phyloP scores from a whole-genome alignment of 2,113 vertebrate genomes.

The Pica pica region DNA sequence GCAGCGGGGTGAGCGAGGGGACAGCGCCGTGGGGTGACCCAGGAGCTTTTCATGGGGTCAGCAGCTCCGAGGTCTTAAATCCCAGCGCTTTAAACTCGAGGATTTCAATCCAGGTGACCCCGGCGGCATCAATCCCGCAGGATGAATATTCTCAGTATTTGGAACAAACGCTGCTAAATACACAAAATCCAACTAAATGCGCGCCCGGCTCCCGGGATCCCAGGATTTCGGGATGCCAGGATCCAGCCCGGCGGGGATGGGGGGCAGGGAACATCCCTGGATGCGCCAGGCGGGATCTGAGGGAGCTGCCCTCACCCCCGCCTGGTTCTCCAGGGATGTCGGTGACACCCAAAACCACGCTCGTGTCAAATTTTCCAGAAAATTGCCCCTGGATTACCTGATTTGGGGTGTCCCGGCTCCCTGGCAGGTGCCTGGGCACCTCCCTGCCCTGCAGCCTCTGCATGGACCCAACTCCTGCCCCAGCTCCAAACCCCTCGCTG shows the following conservation, averaged over 20 bases:
- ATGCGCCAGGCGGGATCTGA: too few species aligned
- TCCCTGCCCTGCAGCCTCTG: background rate
- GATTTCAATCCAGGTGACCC: background rate
- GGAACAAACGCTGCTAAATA: background rate
- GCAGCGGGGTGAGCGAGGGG: background rate
- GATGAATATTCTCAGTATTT: background rate
- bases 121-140: background rate
- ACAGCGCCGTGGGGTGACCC: background rate
- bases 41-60: rapidly evolving
- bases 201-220: too few species aligned
- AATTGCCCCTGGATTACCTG: background rate
- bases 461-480: background rate
- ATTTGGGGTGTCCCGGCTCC: background rate
- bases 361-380: background rate
- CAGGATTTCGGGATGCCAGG: too few species aligned
- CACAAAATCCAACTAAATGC: background rate
- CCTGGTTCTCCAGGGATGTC: background rate
- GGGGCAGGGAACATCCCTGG: background rate
- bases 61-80: background rate
- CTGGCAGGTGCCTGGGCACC: background rate
- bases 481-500: rapidly evolving
- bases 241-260: background rate
- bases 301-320: background rate
- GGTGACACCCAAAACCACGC: background rate
- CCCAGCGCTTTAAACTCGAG: rapidly evolving